These are phyloP conservation scores for Mirounga angustirostris DNA, from an alignment of 2,113 vertebrate genomes.

Conservation along the genomic window DNA sequence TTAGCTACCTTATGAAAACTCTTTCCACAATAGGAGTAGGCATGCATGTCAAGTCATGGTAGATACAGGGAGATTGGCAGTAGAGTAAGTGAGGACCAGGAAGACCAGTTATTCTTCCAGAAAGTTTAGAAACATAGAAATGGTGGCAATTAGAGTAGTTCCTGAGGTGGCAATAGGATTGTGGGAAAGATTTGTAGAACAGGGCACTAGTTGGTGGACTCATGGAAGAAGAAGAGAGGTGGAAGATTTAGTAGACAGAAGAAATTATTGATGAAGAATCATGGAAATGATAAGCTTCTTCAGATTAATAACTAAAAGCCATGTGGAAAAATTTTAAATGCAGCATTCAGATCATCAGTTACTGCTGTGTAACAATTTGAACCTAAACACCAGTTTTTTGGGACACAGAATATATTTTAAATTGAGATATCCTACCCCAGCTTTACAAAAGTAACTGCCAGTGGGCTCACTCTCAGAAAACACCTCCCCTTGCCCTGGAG, in stretches of 20 bases:
- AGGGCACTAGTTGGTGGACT: neutral
- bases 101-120: neutral
- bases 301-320: neutral
- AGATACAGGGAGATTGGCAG: too few relatives aligned
- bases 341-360: neutral
- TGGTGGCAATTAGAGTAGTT: neutral
- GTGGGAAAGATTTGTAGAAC: neutral
- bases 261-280: neutral
- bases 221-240: neutral
- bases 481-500: rapidly evolving
- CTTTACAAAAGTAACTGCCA: neutral
- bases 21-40: neutral
- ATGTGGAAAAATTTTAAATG: neutral
- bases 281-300: neutral
- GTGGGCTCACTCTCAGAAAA: neutral
- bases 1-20: neutral
- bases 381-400: neutral
- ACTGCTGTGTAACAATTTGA: neutral
- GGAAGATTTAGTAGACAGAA: neutral
- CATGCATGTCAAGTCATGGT: neutral
- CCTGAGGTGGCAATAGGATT: neutral
- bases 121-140: neutral
- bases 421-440: neutral
- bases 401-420: neutral
- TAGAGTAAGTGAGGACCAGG: neutral